Conservation (phyloP, 2,797 vertebrate genomes). For the Cichlasoma orientale region DNA sequence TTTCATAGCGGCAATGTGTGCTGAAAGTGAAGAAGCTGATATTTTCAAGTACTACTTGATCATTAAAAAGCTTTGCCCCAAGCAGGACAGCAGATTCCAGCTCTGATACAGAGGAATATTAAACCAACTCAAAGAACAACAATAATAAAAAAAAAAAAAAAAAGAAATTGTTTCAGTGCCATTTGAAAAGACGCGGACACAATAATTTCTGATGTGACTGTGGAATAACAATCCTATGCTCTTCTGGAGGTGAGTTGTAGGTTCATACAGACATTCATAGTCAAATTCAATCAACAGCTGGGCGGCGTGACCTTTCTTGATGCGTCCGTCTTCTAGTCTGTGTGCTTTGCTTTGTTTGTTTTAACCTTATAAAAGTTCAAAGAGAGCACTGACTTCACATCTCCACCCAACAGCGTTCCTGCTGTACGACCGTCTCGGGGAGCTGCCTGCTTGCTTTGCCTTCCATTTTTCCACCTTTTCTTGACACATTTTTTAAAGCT, state of each 20-base stretch:
- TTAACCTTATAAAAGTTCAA: too few species aligned
- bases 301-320: not conserved
- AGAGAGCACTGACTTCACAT: not conserved
- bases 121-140: conserved; percentile 11
- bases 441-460: not conserved
- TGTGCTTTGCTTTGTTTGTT: too few species aligned
- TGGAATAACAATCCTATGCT: not conserved
- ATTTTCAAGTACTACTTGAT: conserved; percentile 54
- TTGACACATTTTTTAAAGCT: not conserved
- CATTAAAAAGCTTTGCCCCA: conserved; percentile 30
- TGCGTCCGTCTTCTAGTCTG: not conserved
- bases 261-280: not conserved
- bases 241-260: not conserved
- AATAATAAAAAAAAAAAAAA: not conserved
- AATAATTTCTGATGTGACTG: conserved; percentile 1
- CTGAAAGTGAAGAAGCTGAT: conserved; percentile 39
- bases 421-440: not conserved
- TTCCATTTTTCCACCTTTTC: not conserved
- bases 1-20: conserved; percentile 1
- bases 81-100: conserved; percentile 25
- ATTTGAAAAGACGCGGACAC: conserved; percentile 18
- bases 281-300: not conserved
- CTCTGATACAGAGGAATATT: conserved; percentile 81
- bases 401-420: not conserved
- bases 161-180: not conserved